phyloP scores from a whole-genome alignment of 2,113 vertebrate species.

The Vulpes vulpes region DNA sequence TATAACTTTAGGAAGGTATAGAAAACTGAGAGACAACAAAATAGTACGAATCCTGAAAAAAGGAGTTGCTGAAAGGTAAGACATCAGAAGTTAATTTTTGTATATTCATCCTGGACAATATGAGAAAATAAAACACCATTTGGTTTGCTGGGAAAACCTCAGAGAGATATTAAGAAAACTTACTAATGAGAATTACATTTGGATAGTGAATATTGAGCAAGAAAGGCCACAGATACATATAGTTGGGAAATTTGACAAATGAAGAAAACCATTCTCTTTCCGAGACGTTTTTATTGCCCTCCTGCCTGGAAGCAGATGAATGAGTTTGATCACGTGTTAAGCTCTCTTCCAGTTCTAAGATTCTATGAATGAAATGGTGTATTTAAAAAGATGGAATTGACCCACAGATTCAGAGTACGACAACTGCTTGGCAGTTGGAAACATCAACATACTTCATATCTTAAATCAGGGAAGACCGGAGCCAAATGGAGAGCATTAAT shows the following conservation, averaged over 20 bases:
- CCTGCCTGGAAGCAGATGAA: slow-evolving; percentile 65
- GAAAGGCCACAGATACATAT: not conserved
- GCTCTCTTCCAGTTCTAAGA: slow-evolving; percentile 35
- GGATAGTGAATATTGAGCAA: not conserved
- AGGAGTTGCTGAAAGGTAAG: not conserved
- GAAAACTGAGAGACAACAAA: not conserved
- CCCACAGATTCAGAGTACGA: slow-evolving; percentile 29
- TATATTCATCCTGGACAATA: not conserved
- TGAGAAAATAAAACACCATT: not conserved
- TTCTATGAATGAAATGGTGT: slow-evolving; percentile 70
- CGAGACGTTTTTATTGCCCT: slow-evolving; percentile 49
- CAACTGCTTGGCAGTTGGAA: slow-evolving; percentile 55
- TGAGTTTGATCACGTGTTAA: slow-evolving; percentile 36
- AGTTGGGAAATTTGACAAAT: slow-evolving; percentile 54
- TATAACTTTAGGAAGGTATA: not conserved
- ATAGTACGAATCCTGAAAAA: not conserved
- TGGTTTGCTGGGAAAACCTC: not conserved
- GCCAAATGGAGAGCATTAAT: slow-evolving; percentile 60
- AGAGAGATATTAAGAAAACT: not conserved
- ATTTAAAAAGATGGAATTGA: slow-evolving; percentile 71
- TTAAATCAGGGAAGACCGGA: slow-evolving; percentile 44
- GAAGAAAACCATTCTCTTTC: slow-evolving; percentile 11
- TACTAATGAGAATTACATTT: not conserved
- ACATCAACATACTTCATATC: slow-evolving; percentile 51
- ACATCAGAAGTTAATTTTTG: not conserved